Evolutionary conservation across 1,140 invertebrate species (phyloP).

Genomic region (Papilio helenus): DNA sequence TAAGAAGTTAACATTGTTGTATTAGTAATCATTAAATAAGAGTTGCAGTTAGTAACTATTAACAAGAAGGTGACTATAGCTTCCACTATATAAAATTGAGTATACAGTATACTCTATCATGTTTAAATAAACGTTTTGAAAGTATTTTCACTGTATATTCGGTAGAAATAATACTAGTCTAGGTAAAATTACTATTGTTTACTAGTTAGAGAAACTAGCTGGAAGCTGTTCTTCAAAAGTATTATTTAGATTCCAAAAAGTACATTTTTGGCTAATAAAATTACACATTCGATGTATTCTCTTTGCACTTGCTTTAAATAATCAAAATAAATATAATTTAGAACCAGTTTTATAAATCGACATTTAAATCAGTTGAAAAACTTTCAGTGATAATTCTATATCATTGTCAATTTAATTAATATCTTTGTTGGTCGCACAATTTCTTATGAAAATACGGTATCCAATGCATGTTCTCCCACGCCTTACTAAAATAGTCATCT

Average conservation of each 20-base stretch:
- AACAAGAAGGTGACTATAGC: no score
- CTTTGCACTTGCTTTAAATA: not conserved
- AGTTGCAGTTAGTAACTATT: no score
- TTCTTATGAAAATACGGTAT: not conserved
- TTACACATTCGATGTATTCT: not conserved
- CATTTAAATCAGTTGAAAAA: not conserved
- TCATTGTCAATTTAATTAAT: not conserved
- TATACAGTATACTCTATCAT: no score
- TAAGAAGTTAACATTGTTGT: no score
- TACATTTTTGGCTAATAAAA: not conserved
- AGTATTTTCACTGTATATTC: no score
- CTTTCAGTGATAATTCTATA: no score
- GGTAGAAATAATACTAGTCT: no score
- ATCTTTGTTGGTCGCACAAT: not conserved
- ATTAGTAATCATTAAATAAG: no score
- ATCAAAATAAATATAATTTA: not conserved
- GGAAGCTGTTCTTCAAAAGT: not conserved
- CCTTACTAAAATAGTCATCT: constrained; percentile 1
- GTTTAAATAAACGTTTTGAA: no score
- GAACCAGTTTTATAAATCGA: not conserved
- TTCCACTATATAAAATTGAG: no score
- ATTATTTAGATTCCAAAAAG: no score
- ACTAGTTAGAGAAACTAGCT: not conserved
- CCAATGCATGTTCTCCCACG: not conserved
- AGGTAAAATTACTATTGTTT: no score